These are phyloP conservation scores for Gadus macrocephalus DNA, from an alignment of 2,113 vertebrate species.

Conservation along the genomic window DNA sequence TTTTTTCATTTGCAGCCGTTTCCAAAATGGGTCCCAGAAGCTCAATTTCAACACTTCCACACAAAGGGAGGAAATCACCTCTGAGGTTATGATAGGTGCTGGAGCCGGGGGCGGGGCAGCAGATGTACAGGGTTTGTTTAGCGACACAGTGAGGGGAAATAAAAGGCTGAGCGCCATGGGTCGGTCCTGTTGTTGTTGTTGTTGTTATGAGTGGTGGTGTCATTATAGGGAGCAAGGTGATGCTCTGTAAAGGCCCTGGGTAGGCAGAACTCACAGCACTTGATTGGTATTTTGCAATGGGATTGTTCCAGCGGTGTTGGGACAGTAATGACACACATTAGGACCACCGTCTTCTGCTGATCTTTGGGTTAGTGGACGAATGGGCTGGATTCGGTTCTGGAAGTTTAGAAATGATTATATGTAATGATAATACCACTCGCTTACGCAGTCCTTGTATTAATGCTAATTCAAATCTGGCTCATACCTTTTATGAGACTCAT, in stretches of 20 bases:
- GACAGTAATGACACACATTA: no score
- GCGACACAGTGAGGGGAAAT: constrained; percentile 7
- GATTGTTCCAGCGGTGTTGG: constrained; percentile 20
- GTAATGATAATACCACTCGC: no score
- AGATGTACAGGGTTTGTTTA: constrained; percentile 9
- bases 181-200: constrained; percentile 18
- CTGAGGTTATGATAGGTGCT: neutral
- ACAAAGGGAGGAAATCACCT: neutral
- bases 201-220: constrained; percentile 10
- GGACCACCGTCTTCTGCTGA: no score
- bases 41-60: neutral
- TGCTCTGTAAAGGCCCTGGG: constrained; percentile 11
- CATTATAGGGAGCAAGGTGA: neutral
- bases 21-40: neutral
- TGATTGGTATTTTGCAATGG: constrained; percentile 23
- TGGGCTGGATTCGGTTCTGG: no score
- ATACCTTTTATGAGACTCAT: no score
- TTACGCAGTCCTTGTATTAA: no score
- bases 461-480: no score
- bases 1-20: neutral
- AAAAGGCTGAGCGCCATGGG: constrained; percentile 7
- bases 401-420: no score
- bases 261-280: constrained; percentile 33
- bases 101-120: neutral
- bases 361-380: no score